Evolutionary conservation across 2,888 invertebrate genomes (phyloP), one percentile per base, ranked within the genome.

Genomic region (Meta bourneti): DNA sequence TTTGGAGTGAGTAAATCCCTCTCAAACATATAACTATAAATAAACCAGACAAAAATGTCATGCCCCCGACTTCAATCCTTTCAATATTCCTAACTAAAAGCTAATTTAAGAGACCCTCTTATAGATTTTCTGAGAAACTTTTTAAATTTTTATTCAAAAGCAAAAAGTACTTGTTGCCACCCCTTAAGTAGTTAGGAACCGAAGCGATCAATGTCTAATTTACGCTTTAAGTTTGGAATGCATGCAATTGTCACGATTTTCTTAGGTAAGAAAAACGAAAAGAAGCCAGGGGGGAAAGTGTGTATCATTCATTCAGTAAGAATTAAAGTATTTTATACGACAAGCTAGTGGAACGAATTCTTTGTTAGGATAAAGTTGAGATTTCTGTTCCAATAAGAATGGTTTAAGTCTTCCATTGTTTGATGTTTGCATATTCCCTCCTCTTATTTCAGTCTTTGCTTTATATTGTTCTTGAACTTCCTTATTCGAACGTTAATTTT

Each of bases 271-370:
- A 71, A 71, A 71, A 75, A 16, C 48, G 48, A 11, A 49, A 34
- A 48, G 48, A 75, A 75, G 13, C 20, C 16, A 11, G 48, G 75
- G 48, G 6, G 75, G 16, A 49, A 75, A 75, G n/a, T n/a, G 34
- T 34, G 48, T 16, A 48, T 34, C 75, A 48, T 49, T 48, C 20
- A 75, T 75, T 75, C 49, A 34, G 34, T 16, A 16, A 7, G 75
- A 75, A 75, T 75, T 48, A 75, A 75, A 75, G 48, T 48, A 19
- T 75, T 75, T 75, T 34, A 75, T 75, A 48, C 48, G 75, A 48
- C 20, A 75, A 34, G 20, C 75, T 75, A 34, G 11, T 34, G 75
- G 48, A 75, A 48, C 34, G 34, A 75, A 34, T 48, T 75, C 75
- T 48, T 75, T 75, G 75, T 75, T 75, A 11, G 16, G 48, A 34